phyloP scores from a whole-genome alignment of 2,888 invertebrate species.

The Ophion costatus region DNA sequence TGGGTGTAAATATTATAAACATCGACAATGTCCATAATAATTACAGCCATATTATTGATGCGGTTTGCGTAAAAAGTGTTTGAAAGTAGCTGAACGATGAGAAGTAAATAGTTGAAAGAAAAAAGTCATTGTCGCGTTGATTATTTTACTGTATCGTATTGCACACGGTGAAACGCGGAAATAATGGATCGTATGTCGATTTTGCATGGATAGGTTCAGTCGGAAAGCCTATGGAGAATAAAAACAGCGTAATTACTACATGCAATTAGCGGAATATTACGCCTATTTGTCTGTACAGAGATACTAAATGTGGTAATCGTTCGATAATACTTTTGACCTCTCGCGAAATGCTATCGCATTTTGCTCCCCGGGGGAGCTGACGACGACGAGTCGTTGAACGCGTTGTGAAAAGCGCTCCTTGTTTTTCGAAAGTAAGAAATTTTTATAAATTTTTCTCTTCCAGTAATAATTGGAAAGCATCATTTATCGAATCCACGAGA shows the following conservation, averaged over 20 bases:
- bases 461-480: background rate
- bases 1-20: conserved; percentile 1
- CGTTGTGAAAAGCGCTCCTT: conserved; percentile 12
- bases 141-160: background rate
- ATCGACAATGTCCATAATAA: background rate
- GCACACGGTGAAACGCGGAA: background rate
- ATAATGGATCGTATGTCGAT: background rate
- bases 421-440: background rate
- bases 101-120: background rate
- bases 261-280: background rate
- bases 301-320: conserved; percentile 17
- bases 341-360: conserved; percentile 29
- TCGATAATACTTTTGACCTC: conserved; percentile 32
- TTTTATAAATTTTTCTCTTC: background rate
- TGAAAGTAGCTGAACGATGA: background rate
- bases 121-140: too few relatives aligned
- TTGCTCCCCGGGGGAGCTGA: conserved; percentile 14
- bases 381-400: conserved; percentile 36
- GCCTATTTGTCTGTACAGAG: background rate
- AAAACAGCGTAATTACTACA: background rate
- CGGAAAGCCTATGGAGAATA: background rate
- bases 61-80: background rate
- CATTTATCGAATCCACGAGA: background rate
- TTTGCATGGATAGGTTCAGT: background rate
- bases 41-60: background rate